Percentiles rank a stretch among this genome's conserved stretches.
These are phyloP conservation scores for Salvelinus alpinus DNA, from an alignment of 2,113 vertebrate species.

Conservation along the genomic window DNA sequence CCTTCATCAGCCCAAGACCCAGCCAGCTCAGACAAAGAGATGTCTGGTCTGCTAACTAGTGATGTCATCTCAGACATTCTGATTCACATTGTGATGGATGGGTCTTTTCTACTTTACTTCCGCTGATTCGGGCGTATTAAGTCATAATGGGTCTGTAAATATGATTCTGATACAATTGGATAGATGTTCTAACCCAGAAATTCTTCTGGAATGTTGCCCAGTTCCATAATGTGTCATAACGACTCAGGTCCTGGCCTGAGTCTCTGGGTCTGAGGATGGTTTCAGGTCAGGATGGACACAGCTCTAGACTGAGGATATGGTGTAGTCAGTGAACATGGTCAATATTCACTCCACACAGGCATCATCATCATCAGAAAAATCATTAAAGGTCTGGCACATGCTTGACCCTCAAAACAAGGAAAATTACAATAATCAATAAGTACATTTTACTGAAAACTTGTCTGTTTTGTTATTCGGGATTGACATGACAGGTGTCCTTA, in stretches of 20 bases:
- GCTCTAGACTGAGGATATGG: not conserved
- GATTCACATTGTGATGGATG: constrained; percentile 19
- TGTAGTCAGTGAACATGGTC: too few species aligned
- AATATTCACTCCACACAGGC: not conserved
- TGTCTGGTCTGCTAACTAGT: constrained; percentile 27
- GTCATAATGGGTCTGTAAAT: constrained; percentile 42
- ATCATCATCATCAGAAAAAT: not conserved
- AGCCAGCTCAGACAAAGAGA: not conserved
- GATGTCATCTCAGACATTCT: constrained; percentile 27
- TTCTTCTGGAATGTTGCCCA: constrained; percentile 43
- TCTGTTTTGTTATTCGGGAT: too few species aligned
- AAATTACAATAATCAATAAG: too few species aligned
- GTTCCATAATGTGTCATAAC: too few species aligned
- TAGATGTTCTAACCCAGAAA: constrained; percentile 53
- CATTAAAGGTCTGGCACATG: too few species aligned
- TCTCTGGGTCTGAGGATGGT: too few species aligned
- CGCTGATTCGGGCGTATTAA: constrained; percentile 19
- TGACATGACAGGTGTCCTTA: too few species aligned
- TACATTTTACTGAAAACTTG: too few species aligned
- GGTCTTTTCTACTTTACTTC: constrained; percentile 29
- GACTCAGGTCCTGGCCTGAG: too few species aligned
- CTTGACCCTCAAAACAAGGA: too few species aligned
- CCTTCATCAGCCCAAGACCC: too few species aligned
- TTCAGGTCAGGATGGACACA: too few species aligned
- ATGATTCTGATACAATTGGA: constrained; percentile 31